phyloP scores from a whole-genome alignment of 2,888 invertebrate species.

The Melinaea marsaeus region DNA sequence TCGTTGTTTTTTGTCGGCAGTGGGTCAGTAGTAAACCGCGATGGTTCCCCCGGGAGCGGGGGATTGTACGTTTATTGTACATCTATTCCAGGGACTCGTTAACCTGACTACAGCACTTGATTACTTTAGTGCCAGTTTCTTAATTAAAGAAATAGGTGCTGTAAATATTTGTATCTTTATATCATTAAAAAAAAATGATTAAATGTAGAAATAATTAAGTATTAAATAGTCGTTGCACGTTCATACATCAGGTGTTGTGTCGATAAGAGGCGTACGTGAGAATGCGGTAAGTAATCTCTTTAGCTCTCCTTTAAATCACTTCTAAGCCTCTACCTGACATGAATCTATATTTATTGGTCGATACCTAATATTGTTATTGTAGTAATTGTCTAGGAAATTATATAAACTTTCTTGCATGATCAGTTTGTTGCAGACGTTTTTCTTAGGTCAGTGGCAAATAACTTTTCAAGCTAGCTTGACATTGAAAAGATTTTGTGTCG shows the following conservation, averaged over 20 bases:
- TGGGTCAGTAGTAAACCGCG: conserved; percentile 4
- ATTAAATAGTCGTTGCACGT: neutral
- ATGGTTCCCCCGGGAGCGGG: conserved; percentile 20
- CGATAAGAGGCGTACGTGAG: conserved; percentile 36
- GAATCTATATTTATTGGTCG: conserved; percentile 35
- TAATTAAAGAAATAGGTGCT: too few species aligned
- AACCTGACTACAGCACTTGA: conserved; percentile 28
- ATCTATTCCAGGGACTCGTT: conserved; percentile 22
- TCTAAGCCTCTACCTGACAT: conserved; percentile 56
- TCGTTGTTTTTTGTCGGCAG: conserved; percentile 4
- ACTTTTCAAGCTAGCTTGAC: too few species aligned
- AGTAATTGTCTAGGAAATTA: neutral
- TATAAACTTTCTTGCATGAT: too few species aligned
- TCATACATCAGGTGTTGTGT: neutral
- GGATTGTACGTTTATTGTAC: conserved; percentile 20
- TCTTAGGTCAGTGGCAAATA: too few species aligned
- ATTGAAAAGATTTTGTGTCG: too few species aligned
- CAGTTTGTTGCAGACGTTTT: too few species aligned
- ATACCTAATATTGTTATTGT: neutral
- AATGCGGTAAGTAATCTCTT: conserved; percentile 49
- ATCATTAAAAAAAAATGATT: too few species aligned
- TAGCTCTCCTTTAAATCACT: conserved; percentile 53
- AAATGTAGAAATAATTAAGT: too few species aligned
- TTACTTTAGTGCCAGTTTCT: conserved; percentile 16
- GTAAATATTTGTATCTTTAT: too few species aligned